Evolutionary conservation across 1,140 invertebrate genomes (phyloP).

Genomic region (Hylyphantes graminicola): DNA sequence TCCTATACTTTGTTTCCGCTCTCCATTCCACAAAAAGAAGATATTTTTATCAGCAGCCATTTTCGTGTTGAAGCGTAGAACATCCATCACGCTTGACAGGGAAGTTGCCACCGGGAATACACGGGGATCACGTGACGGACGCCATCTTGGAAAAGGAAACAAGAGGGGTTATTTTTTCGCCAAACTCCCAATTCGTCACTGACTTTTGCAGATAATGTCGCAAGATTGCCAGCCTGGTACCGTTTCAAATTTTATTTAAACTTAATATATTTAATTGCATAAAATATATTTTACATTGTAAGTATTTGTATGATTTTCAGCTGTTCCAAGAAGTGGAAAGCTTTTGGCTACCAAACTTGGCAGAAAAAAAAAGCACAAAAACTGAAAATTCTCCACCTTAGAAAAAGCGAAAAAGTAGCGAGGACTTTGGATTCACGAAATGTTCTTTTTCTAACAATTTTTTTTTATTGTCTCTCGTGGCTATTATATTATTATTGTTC

Average conservation of each 20-base stretch:
- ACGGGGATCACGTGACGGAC: constrained; percentile 46
- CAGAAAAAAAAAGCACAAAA: too few species aligned
- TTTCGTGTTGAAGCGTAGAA: constrained; percentile 52
- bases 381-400: too few species aligned
- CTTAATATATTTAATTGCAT: too few species aligned
- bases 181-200: too few species aligned
- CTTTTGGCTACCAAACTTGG: too few species aligned
- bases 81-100: constrained; percentile 52
- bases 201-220: too few species aligned
- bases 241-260: too few species aligned
- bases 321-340: too few species aligned
- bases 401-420: constrained; percentile 1
- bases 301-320: too few species aligned
- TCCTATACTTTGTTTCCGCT: constrained; percentile 25
- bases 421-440: constrained; percentile 31
- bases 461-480: constrained; percentile 5
- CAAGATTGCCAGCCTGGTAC: too few species aligned
- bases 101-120: constrained; percentile 40
- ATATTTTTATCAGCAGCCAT: constrained; percentile 51
- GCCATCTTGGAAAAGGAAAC: constrained; percentile 14
- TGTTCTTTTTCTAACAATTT: background rate
- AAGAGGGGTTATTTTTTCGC: background rate
- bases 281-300: too few species aligned
- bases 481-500: background rate
- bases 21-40: constrained; percentile 1